These are phyloP conservation scores for Pteromalus puparum DNA, from an alignment of 1,140 invertebrate genomes.

Conservation along the genomic window DNA sequence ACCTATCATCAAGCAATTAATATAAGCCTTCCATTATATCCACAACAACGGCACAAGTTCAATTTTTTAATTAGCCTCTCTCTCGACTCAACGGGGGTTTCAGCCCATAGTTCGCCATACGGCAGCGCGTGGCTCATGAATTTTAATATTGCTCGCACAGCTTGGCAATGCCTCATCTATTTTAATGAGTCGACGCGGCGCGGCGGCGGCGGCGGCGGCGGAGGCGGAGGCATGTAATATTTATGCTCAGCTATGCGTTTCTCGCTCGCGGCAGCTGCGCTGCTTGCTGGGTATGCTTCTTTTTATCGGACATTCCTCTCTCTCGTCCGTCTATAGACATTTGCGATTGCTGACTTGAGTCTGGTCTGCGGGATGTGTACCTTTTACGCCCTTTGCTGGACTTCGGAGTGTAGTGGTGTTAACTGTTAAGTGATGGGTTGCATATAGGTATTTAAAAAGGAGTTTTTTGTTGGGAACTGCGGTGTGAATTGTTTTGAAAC, in stretches of 20 bases:
- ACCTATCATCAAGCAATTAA: neutral
- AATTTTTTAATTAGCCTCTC: slow-evolving; percentile 2
- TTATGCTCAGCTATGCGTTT: slow-evolving; percentile 20
- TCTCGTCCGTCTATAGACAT: slow-evolving; percentile 12
- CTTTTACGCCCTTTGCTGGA: neutral
- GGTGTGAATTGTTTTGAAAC: neutral
- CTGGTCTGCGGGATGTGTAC: neutral
- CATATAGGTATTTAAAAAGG: neutral
- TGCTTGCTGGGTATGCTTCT: neutral
- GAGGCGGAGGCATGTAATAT: slow-evolving; percentile 9
- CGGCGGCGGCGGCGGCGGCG: neutral
- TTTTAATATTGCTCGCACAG: slow-evolving; percentile 42
- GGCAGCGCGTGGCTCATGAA: slow-evolving; percentile 27
- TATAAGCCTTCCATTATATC: neutral
- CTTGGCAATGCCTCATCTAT: slow-evolving; percentile 43
- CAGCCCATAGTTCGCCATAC: neutral
- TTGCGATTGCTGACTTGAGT: neutral
- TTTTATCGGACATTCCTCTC: slow-evolving; percentile 13
- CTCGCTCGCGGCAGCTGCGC: neutral
- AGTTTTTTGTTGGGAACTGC: neutral
- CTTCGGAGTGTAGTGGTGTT: too few relatives aligned
- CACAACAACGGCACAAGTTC: neutral
- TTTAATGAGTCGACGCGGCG: slow-evolving; percentile 41
- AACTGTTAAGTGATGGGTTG: neutral
- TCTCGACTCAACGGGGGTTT: neutral